Conservation (phyloP, 2,113 vertebrate species). For the Phylloscopus whistleri region DNA sequence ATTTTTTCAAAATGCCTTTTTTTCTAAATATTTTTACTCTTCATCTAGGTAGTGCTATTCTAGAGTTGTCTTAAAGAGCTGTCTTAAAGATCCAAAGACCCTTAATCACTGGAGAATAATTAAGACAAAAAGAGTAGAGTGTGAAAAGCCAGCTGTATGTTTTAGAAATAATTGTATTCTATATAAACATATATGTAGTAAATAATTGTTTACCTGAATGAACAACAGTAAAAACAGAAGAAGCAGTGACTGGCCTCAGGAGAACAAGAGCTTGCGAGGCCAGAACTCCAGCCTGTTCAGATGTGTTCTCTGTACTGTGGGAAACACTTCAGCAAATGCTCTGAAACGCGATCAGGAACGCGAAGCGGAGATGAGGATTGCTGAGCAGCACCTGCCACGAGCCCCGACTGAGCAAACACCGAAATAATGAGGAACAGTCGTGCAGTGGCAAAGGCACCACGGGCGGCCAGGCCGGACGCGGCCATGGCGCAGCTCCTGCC, state of each 20-base stretch:
- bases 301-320: neutral
- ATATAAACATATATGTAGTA: neutral
- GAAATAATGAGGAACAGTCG: neutral
- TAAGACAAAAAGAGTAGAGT: neutral
- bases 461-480: neutral
- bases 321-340: neutral
- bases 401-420: neutral
- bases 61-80: neutral
- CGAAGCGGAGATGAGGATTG: neutral
- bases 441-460: fast-evolving
- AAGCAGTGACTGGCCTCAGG: neutral
- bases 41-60: neutral
- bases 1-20: neutral
- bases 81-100: neutral
- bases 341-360: fast-evolving
- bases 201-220: neutral
- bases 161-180: neutral
- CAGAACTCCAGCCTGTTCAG: neutral
- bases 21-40: neutral
- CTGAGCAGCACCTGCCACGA: neutral
- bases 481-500: neutral
- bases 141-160: neutral
- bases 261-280: neutral
- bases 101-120: neutral
- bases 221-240: neutral